These are phyloP conservation scores for Garra rufa DNA, from an alignment of 2,113 vertebrate genomes.

Conservation along the genomic window DNA sequence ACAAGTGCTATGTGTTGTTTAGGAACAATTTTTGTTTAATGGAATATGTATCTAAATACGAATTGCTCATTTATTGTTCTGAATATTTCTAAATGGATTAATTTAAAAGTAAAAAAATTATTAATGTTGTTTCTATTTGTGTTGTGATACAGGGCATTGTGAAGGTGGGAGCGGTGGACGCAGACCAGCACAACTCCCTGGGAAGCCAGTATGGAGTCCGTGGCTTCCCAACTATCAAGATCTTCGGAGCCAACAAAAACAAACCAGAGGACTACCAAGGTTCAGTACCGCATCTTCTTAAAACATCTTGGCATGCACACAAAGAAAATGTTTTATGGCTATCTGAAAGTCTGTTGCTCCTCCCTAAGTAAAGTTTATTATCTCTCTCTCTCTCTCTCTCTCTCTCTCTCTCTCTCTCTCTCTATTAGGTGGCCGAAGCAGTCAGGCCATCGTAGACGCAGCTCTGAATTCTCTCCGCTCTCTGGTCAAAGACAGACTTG, in stretches of 20 bases:
- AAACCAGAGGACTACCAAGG: constrained; percentile 96
- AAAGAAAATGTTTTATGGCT: neutral
- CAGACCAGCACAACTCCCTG: constrained; percentile 91
- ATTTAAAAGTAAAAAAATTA: neutral
- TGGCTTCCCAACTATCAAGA: constrained; percentile 96
- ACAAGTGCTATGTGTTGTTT: neutral
- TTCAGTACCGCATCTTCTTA: constrained; percentile 60
- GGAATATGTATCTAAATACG: neutral
- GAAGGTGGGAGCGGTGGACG: constrained; percentile 94
- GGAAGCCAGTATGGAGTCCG: constrained; percentile 90
- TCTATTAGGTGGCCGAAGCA: constrained; percentile 85
- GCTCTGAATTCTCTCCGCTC: constrained; percentile 83
- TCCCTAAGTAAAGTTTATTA: neutral
- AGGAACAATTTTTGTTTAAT: neutral
- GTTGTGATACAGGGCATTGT: constrained; percentile 83
- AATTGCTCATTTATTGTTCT: too few relatives aligned
- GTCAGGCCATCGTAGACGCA: constrained; percentile 90
- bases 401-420: neutral
- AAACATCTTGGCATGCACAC: neutral
- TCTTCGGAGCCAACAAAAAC: constrained; percentile 95
- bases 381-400: neutral
- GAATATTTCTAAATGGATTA: neutral
- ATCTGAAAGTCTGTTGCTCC: neutral
- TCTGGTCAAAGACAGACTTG: constrained; percentile 88
- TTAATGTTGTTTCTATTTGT: neutral